Conservation (phyloP, 2,113 vertebrate species). For the Orycteropus afer region DNA sequence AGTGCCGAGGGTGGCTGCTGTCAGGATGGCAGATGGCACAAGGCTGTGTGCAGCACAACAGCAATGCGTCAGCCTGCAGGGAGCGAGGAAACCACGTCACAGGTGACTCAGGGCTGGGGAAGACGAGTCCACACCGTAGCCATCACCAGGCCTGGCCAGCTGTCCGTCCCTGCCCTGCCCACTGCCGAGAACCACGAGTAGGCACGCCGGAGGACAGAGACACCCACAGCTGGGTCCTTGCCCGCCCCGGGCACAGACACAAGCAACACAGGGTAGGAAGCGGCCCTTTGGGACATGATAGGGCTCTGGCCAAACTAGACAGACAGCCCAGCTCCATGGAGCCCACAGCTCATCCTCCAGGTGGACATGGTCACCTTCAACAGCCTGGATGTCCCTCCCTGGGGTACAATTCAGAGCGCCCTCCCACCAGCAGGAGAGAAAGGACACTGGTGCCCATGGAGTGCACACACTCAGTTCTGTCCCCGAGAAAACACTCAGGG, state of each 20-base stretch:
- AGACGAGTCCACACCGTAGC: not conserved
- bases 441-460: not conserved
- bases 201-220: not conserved
- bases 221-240: rapidly evolving
- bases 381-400: not conserved
- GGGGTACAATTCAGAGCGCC: not conserved
- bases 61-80: not conserved
- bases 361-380: not conserved
- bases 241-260: too few species aligned
- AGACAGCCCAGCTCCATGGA: too few species aligned
- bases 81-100: not conserved
- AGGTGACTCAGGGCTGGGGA: not conserved
- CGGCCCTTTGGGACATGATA: not conserved
- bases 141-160: not conserved
- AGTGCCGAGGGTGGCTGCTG: not conserved
- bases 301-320: not conserved
- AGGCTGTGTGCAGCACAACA: not conserved
- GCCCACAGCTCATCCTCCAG: not conserved
- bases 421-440: too few species aligned
- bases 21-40: too few species aligned
- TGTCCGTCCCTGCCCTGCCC: not conserved
- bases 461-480: rapidly evolving
- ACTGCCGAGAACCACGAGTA: not conserved
- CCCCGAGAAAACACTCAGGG: not conserved
- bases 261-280: rapidly evolving